A percentile compares a stretch with the other conserved stretches of the same genome.
phyloP scores from a whole-genome alignment of 2,113 vertebrate genomes.

The Phyllostomus hastatus region DNA sequence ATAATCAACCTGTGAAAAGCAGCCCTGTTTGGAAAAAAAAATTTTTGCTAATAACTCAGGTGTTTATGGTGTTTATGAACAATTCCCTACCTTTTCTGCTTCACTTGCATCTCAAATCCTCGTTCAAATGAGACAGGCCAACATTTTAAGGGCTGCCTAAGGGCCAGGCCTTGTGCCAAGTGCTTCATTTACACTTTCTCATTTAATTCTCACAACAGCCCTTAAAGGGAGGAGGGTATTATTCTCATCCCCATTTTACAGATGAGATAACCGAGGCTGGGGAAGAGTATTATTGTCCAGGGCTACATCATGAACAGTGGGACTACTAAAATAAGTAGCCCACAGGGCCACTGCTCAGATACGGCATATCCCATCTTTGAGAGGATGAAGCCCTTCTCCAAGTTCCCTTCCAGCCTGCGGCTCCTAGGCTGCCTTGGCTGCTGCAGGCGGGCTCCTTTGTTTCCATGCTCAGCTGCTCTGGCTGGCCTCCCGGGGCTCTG shows the following conservation, averaged over 20 bases:
- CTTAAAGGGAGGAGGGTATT: neutral
- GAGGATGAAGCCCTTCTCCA: neutral
- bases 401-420: neutral
- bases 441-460: neutral
- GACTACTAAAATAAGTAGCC: neutral
- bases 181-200: neutral
- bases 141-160: neutral
- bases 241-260: neutral
- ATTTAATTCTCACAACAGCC: neutral
- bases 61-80: neutral
- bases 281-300: neutral
- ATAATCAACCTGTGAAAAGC: neutral
- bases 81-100: neutral
- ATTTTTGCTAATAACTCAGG: neutral
- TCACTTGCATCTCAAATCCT: neutral
- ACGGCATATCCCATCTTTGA: neutral
- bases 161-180: neutral
- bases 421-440: neutral
- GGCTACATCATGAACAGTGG: neutral
- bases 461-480: constrained; percentile 74
- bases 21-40: neutral
- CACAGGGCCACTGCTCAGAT: neutral
- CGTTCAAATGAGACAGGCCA: neutral
- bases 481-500: constrained; percentile 59
- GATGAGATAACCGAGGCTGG: neutral